These are phyloP conservation scores for Vulpes lagopus DNA, from an alignment of 2,113 vertebrate genomes.

Conservation along the genomic window DNA sequence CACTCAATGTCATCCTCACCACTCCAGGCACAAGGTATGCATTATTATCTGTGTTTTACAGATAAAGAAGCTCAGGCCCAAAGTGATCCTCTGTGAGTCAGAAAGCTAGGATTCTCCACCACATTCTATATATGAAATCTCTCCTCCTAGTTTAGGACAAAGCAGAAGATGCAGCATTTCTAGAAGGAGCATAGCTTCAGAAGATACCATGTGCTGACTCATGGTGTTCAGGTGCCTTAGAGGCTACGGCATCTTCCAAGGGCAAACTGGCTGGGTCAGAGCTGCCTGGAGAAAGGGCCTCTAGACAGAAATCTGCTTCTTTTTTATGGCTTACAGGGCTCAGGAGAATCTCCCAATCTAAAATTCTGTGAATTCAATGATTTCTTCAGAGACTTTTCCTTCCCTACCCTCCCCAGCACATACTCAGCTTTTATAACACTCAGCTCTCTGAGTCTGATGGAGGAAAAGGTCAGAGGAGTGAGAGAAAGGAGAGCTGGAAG, in stretches of 20 bases:
- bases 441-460: background rate
- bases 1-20: background rate
- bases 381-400: constrained; percentile 52
- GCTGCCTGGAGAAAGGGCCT: background rate
- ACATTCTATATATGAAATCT: background rate
- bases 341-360: background rate
- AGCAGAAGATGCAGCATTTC: background rate
- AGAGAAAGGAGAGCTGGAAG: constrained; percentile 30
- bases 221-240: background rate
- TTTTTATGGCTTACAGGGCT: background rate
- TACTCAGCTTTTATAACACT: constrained; percentile 21
- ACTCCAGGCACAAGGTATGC: background rate
- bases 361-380: constrained; percentile 43
- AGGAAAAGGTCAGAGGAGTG: constrained; percentile 15
- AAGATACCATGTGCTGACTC: background rate
- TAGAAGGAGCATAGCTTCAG: background rate
- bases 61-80: background rate
- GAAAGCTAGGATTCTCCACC: background rate
- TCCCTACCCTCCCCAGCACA: background rate
- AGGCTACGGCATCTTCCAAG: background rate
- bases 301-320: background rate
- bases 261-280: background rate
- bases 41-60: background rate
- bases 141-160: background rate
- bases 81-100: background rate